Evolutionary conservation across 2,797 vertebrate genomes (phyloP).

Genomic region (Gymnothorax javanicus): DNA sequence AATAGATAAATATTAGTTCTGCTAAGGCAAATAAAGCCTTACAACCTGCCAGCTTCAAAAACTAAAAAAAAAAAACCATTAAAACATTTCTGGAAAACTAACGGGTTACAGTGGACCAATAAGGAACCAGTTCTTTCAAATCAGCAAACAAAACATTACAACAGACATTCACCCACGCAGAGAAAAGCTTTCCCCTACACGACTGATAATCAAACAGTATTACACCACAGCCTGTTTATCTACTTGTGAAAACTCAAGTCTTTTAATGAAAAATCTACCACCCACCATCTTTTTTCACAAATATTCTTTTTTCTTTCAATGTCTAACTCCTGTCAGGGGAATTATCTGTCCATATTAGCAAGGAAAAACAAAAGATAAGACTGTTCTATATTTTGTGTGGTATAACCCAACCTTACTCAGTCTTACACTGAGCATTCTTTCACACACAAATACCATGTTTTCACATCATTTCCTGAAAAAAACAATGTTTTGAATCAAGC

Average conservation of each 20-base stretch:
- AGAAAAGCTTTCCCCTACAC: not conserved
- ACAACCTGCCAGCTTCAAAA: constrained; percentile 47
- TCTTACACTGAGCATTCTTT: not conserved
- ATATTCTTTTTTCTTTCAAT: not conserved
- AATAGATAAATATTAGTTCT: constrained; percentile 58
- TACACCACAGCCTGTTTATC: not conserved
- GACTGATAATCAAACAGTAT: not conserved
- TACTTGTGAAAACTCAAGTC: not conserved
- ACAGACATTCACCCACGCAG: not conserved
- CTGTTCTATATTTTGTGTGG: not conserved
- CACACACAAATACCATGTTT: not conserved
- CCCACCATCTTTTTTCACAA: not conserved
- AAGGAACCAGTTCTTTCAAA: constrained; percentile 28
- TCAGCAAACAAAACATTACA: constrained; percentile 5
- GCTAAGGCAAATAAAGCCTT: constrained; percentile 57
- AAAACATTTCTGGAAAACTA: constrained; percentile 40
- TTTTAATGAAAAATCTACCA: not conserved
- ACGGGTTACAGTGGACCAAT: constrained; percentile 37
- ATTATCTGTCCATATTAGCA: not conserved
- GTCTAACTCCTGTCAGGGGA: constrained; percentile 9
- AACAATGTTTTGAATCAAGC: constrained; percentile 11
- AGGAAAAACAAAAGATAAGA: not conserved
- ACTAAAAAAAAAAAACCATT: constrained; percentile 32
- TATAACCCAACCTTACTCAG: not conserved
- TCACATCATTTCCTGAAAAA: constrained; percentile 6